phyloP scores from a whole-genome alignment of 2,797 vertebrate genomes.

The Nyctalus aviator region DNA sequence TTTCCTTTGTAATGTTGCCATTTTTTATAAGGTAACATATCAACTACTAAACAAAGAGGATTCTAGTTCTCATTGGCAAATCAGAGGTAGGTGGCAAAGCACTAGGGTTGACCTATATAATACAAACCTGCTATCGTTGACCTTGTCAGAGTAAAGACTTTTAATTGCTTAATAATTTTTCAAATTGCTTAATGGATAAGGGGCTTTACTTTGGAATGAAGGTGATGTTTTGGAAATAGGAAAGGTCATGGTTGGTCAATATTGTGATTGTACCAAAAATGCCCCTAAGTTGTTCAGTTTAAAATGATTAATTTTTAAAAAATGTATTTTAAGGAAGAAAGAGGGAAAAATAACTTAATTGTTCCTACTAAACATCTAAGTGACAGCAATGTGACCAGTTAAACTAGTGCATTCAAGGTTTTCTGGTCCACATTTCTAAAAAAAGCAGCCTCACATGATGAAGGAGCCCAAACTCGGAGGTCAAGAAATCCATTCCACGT shows the following conservation, averaged over 20 bases:
- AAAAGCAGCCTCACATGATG: not conserved
- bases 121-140: slow-evolving; percentile 3
- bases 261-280: slow-evolving; percentile 30
- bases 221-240: slow-evolving; percentile 31
- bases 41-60: slow-evolving; percentile 4
- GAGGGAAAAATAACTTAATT: not conserved
- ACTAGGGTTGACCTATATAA: not conserved
- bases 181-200: not conserved
- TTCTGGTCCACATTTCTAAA: slow-evolving; percentile 20
- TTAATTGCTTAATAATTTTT: slow-evolving; percentile 43
- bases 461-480: not conserved
- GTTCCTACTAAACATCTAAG: slow-evolving; percentile 16
- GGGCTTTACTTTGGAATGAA: slow-evolving; percentile 15
- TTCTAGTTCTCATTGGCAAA: slow-evolving; percentile 45
- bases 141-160: slow-evolving; percentile 13
- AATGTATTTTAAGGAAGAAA: not conserved
- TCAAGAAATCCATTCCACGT: slow-evolving; percentile 2
- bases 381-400: not conserved
- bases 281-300: not conserved
- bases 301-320: not conserved
- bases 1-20: slow-evolving; percentile 34
- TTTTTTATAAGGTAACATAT: slow-evolving; percentile 14
- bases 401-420: slow-evolving; percentile 11
- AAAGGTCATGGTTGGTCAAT: not conserved
- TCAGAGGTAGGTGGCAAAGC: not conserved